A percentile compares a stretch with the other conserved stretches of the same genome.
These are phyloP conservation scores for Fragum whitleyi DNA, from an alignment of 2,888 invertebrate species.

Conservation along the genomic window DNA sequence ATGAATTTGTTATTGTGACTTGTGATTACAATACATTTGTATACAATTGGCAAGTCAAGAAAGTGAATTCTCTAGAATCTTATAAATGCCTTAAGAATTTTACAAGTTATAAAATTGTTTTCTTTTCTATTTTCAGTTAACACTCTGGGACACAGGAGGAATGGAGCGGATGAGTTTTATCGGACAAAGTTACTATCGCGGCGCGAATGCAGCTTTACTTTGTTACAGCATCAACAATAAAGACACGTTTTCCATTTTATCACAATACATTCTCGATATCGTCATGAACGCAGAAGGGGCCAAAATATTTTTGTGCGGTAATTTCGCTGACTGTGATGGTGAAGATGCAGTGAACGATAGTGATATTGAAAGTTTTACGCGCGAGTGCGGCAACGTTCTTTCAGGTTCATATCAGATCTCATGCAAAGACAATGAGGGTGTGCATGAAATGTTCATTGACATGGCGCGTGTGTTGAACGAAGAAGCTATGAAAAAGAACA, in stretches of 20 bases:
- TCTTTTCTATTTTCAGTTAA: constrained; percentile 88
- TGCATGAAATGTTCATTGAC: constrained; percentile 95
- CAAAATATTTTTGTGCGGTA: constrained; percentile 97
- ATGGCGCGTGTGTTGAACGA: constrained; percentile 88
- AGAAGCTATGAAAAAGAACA: constrained; percentile 71
- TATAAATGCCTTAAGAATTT: no score
- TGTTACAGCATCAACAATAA: constrained; percentile 96
- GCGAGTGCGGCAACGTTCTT: constrained; percentile 96
- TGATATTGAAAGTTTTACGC: constrained; percentile 93
- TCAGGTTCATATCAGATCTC: constrained; percentile 95
- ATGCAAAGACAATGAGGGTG: constrained; percentile 93
- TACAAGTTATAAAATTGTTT: no score
- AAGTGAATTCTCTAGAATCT: no score
- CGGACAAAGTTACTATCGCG: constrained; percentile 97
- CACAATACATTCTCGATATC: constrained; percentile 96
- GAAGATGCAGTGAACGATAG: constrained; percentile 91
- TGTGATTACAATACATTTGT: no score
- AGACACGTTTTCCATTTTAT: constrained; percentile 95
- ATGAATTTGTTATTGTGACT: no score
- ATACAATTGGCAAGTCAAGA: no score
- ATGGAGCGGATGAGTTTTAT: constrained; percentile 98
- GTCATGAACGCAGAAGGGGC: constrained; percentile 94
- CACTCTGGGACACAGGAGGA: constrained; percentile 98
- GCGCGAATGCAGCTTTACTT: constrained; percentile 96
- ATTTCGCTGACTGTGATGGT: constrained; percentile 93